Conservation (phyloP, 2,888 invertebrate species). For the Mythimna vitellina region DNA sequence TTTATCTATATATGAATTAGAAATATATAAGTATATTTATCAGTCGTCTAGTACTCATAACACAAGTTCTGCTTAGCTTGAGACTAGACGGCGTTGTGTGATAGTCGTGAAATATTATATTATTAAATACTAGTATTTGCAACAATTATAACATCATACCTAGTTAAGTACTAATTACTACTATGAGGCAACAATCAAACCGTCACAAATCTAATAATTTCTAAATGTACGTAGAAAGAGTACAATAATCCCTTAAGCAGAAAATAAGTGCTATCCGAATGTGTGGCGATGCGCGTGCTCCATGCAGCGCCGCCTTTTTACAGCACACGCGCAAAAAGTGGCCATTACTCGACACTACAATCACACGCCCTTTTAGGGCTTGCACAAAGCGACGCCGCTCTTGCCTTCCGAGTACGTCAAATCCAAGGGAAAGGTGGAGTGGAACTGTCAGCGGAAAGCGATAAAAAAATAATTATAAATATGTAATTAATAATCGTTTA, state of each 20-base stretch:
- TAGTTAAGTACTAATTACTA: too few relatives aligned
- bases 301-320: constrained; percentile 79
- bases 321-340: constrained; percentile 80
- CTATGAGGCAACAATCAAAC: background rate
- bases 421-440: constrained; percentile 63
- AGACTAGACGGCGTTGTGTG: too few relatives aligned
- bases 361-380: constrained; percentile 79
- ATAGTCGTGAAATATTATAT: too few relatives aligned
- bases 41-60: too few relatives aligned
- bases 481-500: too few relatives aligned
- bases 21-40: too few relatives aligned
- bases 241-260: constrained; percentile 38
- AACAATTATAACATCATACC: background rate
- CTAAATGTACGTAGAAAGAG: background rate
- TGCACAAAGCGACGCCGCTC: constrained; percentile 81
- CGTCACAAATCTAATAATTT: background rate
- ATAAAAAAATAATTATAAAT: too few relatives aligned
- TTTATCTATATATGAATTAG: too few relatives aligned
- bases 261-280: constrained; percentile 28
- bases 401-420: constrained; percentile 72
- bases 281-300: constrained; percentile 59
- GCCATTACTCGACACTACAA: constrained; percentile 79
- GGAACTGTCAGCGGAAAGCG: constrained; percentile 62
- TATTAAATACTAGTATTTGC: too few relatives aligned
- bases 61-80: too few relatives aligned